Conservation (phyloP, 2,113 vertebrate species). For the Psammodynastes pulverulentus region DNA sequence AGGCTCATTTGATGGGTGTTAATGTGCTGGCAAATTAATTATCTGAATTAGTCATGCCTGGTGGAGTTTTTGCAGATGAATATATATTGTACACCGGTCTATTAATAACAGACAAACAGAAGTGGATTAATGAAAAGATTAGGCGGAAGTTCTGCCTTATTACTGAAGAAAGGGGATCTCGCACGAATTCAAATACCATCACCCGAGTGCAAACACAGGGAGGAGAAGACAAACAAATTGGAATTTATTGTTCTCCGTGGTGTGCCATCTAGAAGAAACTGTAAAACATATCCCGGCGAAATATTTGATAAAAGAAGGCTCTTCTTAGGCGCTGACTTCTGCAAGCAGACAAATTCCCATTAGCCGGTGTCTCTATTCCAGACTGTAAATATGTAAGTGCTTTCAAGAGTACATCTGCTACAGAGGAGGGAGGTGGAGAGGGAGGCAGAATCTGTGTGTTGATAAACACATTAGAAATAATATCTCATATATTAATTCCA, state of each 20-base stretch:
- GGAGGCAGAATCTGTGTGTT: not conserved
- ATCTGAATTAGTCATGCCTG: slow-evolving; percentile 97
- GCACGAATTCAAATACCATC: slow-evolving; percentile 76
- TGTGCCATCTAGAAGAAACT: slow-evolving; percentile 72
- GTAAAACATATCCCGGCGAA: slow-evolving; percentile 73
- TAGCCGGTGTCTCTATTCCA: slow-evolving; percentile 46
- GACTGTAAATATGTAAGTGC: slow-evolving; percentile 48
- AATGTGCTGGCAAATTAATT: slow-evolving; percentile 99
- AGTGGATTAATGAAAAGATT: slow-evolving; percentile 87
- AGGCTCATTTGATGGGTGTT: slow-evolving; percentile 93
- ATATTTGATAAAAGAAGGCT: slow-evolving; percentile 62
- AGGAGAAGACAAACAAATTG: slow-evolving; percentile 76
- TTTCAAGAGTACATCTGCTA: slow-evolving; percentile 52
- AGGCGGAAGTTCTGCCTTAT: slow-evolving; percentile 64
- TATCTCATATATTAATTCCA: slow-evolving; percentile 63
- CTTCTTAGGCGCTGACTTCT: slow-evolving; percentile 56
- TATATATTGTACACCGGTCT: slow-evolving; percentile 81
- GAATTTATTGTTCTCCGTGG: slow-evolving; percentile 73
- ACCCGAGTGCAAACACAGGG: slow-evolving; percentile 75
- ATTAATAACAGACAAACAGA: slow-evolving; percentile 97
- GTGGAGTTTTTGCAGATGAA: slow-evolving; percentile 89
- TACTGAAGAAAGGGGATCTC: slow-evolving; percentile 63
- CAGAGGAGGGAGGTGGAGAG: slow-evolving; percentile 18
- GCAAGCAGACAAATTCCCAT: slow-evolving; percentile 60
- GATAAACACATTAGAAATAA: slow-evolving; percentile 60